Evolutionary conservation across 2,888 invertebrate genomes (phyloP), one percentile per base, ranked within the genome.

Genomic region (Actias luna): DNA sequence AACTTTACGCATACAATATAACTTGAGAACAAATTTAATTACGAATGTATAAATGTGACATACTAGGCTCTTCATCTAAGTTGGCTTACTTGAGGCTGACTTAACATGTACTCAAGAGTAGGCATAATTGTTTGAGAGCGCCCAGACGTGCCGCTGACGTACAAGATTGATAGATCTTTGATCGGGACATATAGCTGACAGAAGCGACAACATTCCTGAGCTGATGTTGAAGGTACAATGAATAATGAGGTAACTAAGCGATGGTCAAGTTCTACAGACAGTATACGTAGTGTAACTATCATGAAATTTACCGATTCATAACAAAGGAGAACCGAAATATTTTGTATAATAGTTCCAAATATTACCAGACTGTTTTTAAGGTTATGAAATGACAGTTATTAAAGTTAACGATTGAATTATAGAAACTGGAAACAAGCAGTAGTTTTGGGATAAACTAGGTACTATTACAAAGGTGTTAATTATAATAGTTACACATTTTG

Each of bases 71-170:
- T 39, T 36, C 42, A 62, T 58, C 42, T 42, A 33, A 71, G 68
- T 69, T 71, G 69, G 67, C 72, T 50, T 50, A 75, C 73, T 76
- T 71, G 70, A 71, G 70, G 75, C 69, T 71, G 75, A 77, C 81
- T 85, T 80, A 81, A 82, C 83, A 83, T 82, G 85, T 82, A 84
- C 87, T 88, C 85, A 81, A 85, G 82, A 84, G 84, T 83, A 84
- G 84, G 86, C 84, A 84, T 85, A 85, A 87, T 87, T 88, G 88
- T 85, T 86, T 84, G 83, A 87, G 84, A 89, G 80, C 82, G 77
- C 70, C 78, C 78, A 77, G 82, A 83, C 83, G 86, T 89, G 89
- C 83, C 71, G 72, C 78, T 88, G 89, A 88, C 89, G 74, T 79
- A 69, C 69, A 78, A 86, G 88, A 89, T 89, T 88, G 88, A 89